Conservation (phyloP, 2,113 vertebrate species). For the Coregonus clupeaformis region DNA sequence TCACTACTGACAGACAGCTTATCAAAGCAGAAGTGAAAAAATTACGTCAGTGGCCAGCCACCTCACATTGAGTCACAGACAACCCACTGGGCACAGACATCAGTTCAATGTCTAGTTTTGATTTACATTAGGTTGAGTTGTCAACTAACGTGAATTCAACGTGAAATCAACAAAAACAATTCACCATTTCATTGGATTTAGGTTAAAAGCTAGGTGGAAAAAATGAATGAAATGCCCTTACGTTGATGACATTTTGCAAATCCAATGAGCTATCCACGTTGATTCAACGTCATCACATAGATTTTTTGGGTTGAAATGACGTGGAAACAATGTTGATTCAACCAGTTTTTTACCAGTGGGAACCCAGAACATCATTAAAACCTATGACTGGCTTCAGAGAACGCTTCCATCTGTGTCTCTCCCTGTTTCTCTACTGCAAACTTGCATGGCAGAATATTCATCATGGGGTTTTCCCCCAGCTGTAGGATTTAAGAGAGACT, state of each 20-base stretch:
- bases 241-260: too few species aligned
- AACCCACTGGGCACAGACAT: background rate
- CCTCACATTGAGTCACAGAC: slow-evolving; percentile 61
- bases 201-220: too few species aligned
- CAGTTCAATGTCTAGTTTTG: too few species aligned
- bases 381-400: slow-evolving; percentile 62
- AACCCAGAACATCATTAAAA: slow-evolving; percentile 61
- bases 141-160: too few species aligned
- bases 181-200: too few species aligned
- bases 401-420: slow-evolving; percentile 69
- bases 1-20: slow-evolving; percentile 30
- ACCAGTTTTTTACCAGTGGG: too few species aligned
- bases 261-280: too few species aligned
- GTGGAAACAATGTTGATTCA: too few species aligned
- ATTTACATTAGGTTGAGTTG: too few species aligned
- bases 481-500: slow-evolving; percentile 60
- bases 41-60: slow-evolving; percentile 43
- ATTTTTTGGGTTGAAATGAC: too few species aligned
- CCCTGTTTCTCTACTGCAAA: slow-evolving; percentile 54
- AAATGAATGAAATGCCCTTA: too few species aligned
- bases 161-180: background rate
- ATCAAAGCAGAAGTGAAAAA: slow-evolving; percentile 16
- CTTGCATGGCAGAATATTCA: slow-evolving; percentile 37
- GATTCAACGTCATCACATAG: too few species aligned
- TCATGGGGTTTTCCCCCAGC: background rate